Base-by-base conservation (phyloP, 2,888 invertebrate genomes). In the Hecatera dysodea region DNA sequence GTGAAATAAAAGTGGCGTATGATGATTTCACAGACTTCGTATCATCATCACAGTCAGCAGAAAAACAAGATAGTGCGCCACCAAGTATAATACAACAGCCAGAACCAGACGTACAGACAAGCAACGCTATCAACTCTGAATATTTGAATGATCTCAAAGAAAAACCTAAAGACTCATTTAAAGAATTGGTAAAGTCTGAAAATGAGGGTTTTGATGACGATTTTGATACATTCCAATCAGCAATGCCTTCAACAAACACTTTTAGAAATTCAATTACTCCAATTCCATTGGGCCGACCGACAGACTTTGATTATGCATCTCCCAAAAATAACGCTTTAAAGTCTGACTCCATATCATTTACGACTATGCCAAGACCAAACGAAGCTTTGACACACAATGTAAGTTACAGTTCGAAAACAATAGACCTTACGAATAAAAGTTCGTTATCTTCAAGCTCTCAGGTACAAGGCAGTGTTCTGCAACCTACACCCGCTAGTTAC, bases 211-310 rank as follows among this genome's bases (percentile, higher is more conserved):
- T 88, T 48, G 93, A 94, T 70, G 95, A 96, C 75, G 96, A 96
- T 29, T 96, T 96, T 84, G 93, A 95, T 84, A 94, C 92, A 86
- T 96, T 96, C 85, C 94, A 96, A 87, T 94, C 93, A 56, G 95
- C 94, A 50, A 75, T 89, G 59, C 93, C 94, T 15, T 61, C 87
- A n/a, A 76, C 78, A 24, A 78, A 68, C 44, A 80, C 67, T 80
- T 75, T 79, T 68, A 82, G 64, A 42, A 83, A 75, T 44, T 64
- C 75, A 67, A 77, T 61, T n/a, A 83, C 67, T 65, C 82, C 87
- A 81, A 81, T 83, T 82, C 82, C 88, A 69, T 73, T 81, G 65
- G 78, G 69, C 64, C 77, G 79, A 75, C 82, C 73, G 11, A 69
- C 78, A 76, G 87, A 89, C 64, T 89, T 88, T 66, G 83, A 88